phyloP scores from a whole-genome alignment of 2,113 vertebrate genomes.

The Poeciliopsis retropinna region DNA sequence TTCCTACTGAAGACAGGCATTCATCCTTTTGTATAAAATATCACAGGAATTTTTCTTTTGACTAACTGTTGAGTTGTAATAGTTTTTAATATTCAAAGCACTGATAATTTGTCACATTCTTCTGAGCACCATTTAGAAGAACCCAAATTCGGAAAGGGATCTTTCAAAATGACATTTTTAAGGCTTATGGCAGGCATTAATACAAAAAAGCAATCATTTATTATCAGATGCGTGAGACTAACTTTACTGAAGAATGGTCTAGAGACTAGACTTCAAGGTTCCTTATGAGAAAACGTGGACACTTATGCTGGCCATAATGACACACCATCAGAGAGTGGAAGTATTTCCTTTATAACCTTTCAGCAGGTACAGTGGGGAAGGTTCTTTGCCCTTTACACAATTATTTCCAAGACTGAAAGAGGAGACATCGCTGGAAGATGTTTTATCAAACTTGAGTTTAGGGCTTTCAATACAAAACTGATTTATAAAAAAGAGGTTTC shows the following conservation, averaged over 20 bases:
- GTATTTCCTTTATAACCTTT: slow-evolving; percentile 38
- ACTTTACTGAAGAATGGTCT: slow-evolving; percentile 20
- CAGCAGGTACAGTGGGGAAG: slow-evolving; percentile 9
- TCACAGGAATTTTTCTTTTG: too few species aligned
- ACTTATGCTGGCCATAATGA: slow-evolving; percentile 48
- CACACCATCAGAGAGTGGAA: slow-evolving; percentile 32
- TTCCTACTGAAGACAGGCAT: too few species aligned
- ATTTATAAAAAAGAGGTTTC: not conserved
- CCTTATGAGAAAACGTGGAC: slow-evolving; percentile 43
- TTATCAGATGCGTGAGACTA: slow-evolving; percentile 30
- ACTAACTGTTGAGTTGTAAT: too few species aligned
- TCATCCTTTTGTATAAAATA: too few species aligned
- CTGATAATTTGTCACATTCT: too few species aligned
- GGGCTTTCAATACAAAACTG: slow-evolving; percentile 15
- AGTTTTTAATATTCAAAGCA: too few species aligned
- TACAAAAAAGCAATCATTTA: slow-evolving; percentile 26
- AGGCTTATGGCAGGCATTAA: not conserved
- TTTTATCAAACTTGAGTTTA: slow-evolving; percentile 25
- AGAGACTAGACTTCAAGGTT: slow-evolving; percentile 32
- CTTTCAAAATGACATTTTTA: slow-evolving; percentile 2
- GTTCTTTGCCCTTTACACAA: slow-evolving; percentile 22
- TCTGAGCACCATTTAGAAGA: too few species aligned
- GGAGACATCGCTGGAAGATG: slow-evolving; percentile 7
- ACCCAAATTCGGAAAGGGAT: too few species aligned
- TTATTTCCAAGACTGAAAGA: slow-evolving; percentile 35